Conservation (phyloP, 2,113 vertebrate species). For the Benitochromis conjunctus region DNA sequence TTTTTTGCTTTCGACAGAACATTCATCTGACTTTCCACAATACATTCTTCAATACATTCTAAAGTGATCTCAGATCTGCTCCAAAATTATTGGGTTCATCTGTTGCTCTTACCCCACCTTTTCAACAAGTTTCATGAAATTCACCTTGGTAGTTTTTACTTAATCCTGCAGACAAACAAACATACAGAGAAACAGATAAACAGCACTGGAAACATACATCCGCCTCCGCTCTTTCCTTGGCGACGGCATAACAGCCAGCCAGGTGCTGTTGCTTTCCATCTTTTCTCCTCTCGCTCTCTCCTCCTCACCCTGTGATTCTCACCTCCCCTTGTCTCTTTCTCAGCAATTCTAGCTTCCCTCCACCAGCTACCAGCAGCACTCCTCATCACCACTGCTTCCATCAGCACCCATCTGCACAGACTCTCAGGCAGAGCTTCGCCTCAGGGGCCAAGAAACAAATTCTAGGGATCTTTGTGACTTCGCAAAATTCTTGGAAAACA, state of each 20-base stretch:
- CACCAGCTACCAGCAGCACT: neutral
- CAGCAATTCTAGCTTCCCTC: neutral
- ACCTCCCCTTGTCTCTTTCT: neutral
- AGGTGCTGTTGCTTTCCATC: neutral
- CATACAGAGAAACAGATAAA: neutral
- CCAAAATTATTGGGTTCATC: neutral
- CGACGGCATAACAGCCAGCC: neutral
- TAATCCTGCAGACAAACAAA: neutral
- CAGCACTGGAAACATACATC: neutral
- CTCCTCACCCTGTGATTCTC: neutral
- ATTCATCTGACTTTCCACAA: neutral
- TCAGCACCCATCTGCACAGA: constrained; percentile 18
- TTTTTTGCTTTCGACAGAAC: neutral
- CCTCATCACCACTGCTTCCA: neutral
- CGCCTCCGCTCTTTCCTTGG: neutral
- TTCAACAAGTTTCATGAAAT: neutral
- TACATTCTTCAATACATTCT: neutral
- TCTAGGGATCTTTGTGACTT: constrained; percentile 17
- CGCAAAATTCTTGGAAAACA: constrained; percentile 28
- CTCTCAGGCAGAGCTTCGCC: constrained; percentile 8
- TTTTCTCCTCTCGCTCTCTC: neutral
- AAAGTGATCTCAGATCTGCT: neutral
- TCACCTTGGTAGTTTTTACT: neutral
- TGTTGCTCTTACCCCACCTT: neutral
- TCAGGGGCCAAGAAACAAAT: constrained; percentile 5